Evolutionary conservation across 2,113 vertebrate genomes (phyloP).

Genomic region (Nothocercus nigrocapillus): DNA sequence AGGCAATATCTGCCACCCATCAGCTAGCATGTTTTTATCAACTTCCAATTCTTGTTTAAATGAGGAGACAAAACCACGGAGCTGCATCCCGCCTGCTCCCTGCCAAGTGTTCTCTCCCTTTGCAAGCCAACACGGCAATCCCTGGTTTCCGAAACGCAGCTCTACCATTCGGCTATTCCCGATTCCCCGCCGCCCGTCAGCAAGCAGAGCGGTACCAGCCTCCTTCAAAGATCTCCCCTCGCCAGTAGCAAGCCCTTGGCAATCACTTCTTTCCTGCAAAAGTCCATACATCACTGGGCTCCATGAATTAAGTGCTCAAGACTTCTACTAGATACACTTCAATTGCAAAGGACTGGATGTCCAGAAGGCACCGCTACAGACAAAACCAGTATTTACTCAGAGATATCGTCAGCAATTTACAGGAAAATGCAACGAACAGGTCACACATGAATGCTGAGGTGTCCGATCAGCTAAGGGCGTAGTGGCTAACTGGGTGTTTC

Average conservation of each 20-base stretch:
- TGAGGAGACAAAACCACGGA: not conserved
- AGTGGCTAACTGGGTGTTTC: not conserved
- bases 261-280: not conserved
- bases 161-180: not conserved
- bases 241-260: not conserved
- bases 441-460: not conserved
- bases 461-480: not conserved
- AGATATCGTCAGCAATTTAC: not conserved
- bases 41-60: not conserved
- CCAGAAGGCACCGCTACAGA: not conserved
- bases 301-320: not conserved
- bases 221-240: not conserved
- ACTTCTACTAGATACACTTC: not conserved
- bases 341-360: not conserved
- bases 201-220: not conserved
- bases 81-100: not conserved
- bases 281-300: not conserved
- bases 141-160: not conserved
- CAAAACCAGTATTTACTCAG: conserved; percentile 12
- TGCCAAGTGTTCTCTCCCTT: not conserved
- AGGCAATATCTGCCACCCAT: not conserved
- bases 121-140: not conserved
- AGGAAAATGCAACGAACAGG: not conserved
- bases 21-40: not conserved
- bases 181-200: accelerated